Evolutionary conservation across 2,113 vertebrate genomes (phyloP).

Genomic region (Serinus canaria): DNA sequence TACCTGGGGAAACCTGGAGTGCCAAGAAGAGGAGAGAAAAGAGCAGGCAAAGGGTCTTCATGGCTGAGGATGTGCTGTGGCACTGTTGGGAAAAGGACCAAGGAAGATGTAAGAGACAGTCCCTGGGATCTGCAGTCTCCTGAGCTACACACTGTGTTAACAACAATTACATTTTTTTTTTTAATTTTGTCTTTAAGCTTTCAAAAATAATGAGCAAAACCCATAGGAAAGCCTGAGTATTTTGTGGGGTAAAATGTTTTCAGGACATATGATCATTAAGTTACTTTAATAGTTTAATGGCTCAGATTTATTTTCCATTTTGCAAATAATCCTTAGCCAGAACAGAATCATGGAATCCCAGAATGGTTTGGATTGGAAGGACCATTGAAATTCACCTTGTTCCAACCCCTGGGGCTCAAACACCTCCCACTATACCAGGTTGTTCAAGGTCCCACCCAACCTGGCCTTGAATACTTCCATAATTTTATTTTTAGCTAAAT

Average conservation of each 20-base stretch:
- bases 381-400: background rate
- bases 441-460: background rate
- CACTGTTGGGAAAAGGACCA: background rate
- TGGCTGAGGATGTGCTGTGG: background rate
- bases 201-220: background rate
- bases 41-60: conserved; percentile 52
- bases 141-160: background rate
- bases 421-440: background rate
- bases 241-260: background rate
- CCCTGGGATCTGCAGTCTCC: background rate
- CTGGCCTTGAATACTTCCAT: background rate
- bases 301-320: background rate
- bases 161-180: background rate
- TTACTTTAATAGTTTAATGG: background rate
- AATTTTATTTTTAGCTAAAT: background rate
- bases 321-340: background rate
- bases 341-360: background rate
- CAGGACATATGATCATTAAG: background rate
- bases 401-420: background rate
- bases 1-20: conserved; percentile 38
- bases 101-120: background rate
- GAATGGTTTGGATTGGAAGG: background rate
- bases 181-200: background rate
- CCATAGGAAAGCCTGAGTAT: too few species aligned
- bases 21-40: conserved; percentile 39